phyloP scores from a whole-genome alignment of 2,113 vertebrate genomes.

The Entelurus aequoreus region DNA sequence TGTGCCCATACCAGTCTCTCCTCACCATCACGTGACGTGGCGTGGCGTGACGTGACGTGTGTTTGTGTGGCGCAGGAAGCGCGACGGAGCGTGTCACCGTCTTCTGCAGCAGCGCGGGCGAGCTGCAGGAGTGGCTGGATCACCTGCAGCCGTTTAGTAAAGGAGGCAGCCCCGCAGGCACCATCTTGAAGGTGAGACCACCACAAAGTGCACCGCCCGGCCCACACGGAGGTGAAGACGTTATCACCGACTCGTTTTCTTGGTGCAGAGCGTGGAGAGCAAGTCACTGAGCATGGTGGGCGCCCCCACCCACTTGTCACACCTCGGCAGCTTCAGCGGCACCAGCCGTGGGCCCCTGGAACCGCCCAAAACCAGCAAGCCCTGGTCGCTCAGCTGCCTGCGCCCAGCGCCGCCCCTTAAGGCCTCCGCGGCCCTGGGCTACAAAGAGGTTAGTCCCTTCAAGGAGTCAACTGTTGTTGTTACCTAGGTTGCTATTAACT shows the following conservation, averaged over 20 bases:
- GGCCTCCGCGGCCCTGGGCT: conserved; percentile 90
- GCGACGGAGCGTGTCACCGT: conserved; percentile 80
- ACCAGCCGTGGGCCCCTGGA: conserved; percentile 84
- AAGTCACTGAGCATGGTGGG: conserved; percentile 57
- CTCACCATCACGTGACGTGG: too few relatives aligned
- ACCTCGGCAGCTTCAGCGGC: conserved; percentile 75
- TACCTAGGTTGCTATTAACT: too few relatives aligned
- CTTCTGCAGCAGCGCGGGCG: conserved; percentile 81
- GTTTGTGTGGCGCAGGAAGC: conserved; percentile 67
- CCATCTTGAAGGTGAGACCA: conserved; percentile 44
- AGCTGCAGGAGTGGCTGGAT: conserved; percentile 92
- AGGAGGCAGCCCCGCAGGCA: conserved; percentile 76
- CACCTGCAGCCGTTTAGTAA: conserved; percentile 83
- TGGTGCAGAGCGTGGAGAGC: conserved; percentile 51
- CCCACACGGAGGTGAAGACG: too few relatives aligned
- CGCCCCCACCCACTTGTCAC: conserved; percentile 64
- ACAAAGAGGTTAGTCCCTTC: conserved; percentile 88
- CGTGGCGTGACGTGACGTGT: not conserved
- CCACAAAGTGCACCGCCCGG: not conserved
- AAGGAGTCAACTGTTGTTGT: not conserved
- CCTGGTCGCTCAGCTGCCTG: conserved; percentile 96
- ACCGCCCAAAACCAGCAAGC: conserved; percentile 88
- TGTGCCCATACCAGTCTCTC: not conserved
- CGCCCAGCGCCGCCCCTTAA: conserved; percentile 93
- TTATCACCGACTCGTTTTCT: not conserved